Evolutionary conservation across 2,797 vertebrate genomes (phyloP).

Genomic region (Scolopax bukidnonensis): DNA sequence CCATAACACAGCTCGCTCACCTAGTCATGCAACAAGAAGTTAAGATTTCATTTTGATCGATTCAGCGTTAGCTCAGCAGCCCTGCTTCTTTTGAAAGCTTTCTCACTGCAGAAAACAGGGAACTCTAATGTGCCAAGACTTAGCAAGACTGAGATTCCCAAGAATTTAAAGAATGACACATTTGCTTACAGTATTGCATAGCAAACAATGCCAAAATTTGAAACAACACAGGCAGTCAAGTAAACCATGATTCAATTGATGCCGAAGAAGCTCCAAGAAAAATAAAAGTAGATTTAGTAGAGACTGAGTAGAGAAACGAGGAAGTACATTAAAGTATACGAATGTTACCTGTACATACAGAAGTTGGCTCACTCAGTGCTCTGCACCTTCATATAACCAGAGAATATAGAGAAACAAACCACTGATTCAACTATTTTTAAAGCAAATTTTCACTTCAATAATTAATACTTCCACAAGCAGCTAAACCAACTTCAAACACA

Average conservation of each 20-base stretch:
- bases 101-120: background rate
- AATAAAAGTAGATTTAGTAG: background rate
- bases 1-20: background rate
- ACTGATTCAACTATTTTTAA: background rate
- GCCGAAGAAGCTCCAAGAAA: background rate
- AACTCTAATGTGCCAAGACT: background rate
- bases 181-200: background rate
- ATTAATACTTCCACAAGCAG: background rate
- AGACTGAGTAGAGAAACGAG: background rate
- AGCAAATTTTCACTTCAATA: background rate
- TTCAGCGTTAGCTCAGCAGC: background rate
- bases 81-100: background rate
- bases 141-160: background rate
- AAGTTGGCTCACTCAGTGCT: background rate
- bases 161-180: background rate
- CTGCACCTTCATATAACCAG: background rate
- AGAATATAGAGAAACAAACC: background rate
- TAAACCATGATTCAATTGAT: background rate
- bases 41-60: background rate
- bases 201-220: background rate
- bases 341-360: rapidly evolving
- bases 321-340: rapidly evolving
- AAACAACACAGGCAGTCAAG: background rate
- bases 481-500: background rate
- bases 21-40: background rate